These are phyloP conservation scores for Conopomorpha cramerella DNA, from an alignment of 1,140 invertebrate genomes.

Conservation along the genomic window DNA sequence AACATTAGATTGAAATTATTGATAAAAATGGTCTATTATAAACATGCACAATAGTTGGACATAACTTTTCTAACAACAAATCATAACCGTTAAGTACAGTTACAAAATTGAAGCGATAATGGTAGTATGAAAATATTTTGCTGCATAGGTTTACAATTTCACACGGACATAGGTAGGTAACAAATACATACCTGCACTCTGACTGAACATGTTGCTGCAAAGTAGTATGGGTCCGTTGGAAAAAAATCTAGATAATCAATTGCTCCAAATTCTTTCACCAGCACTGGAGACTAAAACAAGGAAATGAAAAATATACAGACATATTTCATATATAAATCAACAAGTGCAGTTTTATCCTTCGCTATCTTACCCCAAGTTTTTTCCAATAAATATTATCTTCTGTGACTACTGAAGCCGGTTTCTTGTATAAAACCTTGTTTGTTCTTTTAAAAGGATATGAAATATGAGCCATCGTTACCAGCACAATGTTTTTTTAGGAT, in stretches of 20 bases:
- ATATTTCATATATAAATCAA: slow-evolving; percentile 3
- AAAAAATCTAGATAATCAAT: slow-evolving; percentile 92
- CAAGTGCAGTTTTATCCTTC: too few relatives aligned
- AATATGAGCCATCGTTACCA: slow-evolving; percentile 43
- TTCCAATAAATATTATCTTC: slow-evolving; percentile 86
- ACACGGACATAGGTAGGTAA: too few relatives aligned
- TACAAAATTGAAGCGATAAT: too few relatives aligned
- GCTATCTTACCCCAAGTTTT: slow-evolving; percentile 73
- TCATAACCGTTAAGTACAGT: too few relatives aligned
- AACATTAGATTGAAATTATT: too few relatives aligned
- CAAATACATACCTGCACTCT: slow-evolving; percentile 70
- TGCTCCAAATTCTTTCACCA: slow-evolving; percentile 90
- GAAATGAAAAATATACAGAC: slow-evolving; percentile 10
- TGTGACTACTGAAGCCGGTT: slow-evolving; percentile 69
- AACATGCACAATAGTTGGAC: too few relatives aligned
- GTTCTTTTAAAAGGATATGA: slow-evolving; percentile 72
- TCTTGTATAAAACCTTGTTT: slow-evolving; percentile 73
- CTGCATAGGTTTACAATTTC: too few relatives aligned
- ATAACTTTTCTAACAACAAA: too few relatives aligned
- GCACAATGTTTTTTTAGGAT: too few relatives aligned
- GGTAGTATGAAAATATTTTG: too few relatives aligned
- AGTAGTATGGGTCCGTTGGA: slow-evolving; percentile 82
- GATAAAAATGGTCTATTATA: too few relatives aligned
- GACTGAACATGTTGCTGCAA: slow-evolving; percentile 89
- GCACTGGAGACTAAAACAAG: slow-evolving; percentile 75